phyloP scores from a whole-genome alignment of 2,113 vertebrate species.

The Saccopteryx leptura region DNA sequence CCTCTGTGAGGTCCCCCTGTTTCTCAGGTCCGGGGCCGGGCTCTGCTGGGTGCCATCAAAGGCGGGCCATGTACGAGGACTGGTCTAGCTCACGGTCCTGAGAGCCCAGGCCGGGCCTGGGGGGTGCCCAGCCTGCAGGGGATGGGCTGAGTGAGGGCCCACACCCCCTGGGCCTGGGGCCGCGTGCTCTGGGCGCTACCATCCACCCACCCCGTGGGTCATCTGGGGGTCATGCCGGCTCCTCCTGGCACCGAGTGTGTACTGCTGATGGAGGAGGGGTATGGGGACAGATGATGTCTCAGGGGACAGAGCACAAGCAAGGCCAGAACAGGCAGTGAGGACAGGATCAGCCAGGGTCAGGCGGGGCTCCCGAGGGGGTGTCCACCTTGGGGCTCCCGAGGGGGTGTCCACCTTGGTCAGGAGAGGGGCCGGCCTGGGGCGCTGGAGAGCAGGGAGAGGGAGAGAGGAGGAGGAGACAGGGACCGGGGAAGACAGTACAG shows the following conservation, averaged over 20 bases:
- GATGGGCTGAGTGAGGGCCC: no score
- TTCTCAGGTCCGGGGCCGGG: not conserved
- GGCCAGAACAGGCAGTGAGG: not conserved
- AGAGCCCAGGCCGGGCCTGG: not conserved
- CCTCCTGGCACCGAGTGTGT: not conserved
- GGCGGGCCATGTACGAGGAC: not conserved
- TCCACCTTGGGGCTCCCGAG: not conserved
- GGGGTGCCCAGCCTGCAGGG: not conserved
- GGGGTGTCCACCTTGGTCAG: no score
- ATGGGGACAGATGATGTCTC: not conserved
- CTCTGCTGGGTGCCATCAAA: fast-evolving
- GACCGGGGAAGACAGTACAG: not conserved
- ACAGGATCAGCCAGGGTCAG: not conserved
- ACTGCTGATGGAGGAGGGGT: not conserved
- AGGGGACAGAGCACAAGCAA: not conserved
- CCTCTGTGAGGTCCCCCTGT: not conserved
- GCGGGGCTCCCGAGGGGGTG: not conserved
- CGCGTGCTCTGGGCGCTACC: fast-evolving
- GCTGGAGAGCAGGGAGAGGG: not conserved
- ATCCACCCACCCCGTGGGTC: no score
- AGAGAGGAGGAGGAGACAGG: no score
- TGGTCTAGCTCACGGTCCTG: not conserved
- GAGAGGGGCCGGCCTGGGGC: not conserved
- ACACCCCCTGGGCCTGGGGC: no score
- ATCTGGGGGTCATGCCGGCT: fast-evolving